Base-by-base conservation (phyloP, 2,797 vertebrate genomes). In the Anniella stebbinsi region DNA sequence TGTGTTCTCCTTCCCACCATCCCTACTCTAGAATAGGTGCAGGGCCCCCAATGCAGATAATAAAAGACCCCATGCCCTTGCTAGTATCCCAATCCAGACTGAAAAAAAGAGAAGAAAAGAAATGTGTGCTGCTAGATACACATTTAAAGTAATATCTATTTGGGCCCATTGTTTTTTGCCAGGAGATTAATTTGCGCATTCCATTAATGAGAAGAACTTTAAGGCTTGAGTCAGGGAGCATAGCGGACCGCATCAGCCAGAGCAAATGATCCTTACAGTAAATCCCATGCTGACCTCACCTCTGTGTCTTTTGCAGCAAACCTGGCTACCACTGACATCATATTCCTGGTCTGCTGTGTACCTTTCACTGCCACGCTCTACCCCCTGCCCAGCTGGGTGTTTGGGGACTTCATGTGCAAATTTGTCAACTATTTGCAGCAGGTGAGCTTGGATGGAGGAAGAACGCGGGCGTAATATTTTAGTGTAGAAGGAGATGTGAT, bases 281-380 rank as follows among this genome's bases (percentile, higher is more conserved):
- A 33, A 63, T 69, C 66, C 21, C 28, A 25, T 38, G 57, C 57
- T 87, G 25, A 89, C 3, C 41, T 70, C 28, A 51, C 21, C 73
- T 70, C 54, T 18, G 36, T 75, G 33, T 82, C 41, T 70, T 69
- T 84, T 87, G 38, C 92, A 98, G 97, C 97, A 17, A 98, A 98
- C 89, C 92, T 98, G 93, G 97, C 97, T 0, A 96, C 96, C 1
- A 97, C 97, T 0, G 98, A 98, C 82, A 97, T 98, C 91, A 95
- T 98, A 76, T 98, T 98, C 85, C 95, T 98, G 88, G 95, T 98
- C 33, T 98, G 97, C 94, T 98, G 98, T 33, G 97, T 98, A 21
- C 98, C 97, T 12, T 98, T 98, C 95, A 98, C 97, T 45, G 98
- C 98, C 78, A 97, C 97, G 0, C 96, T 98, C 45, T 98, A 98